Conservation (phyloP, 1,140 invertebrate genomes). For the Drosophila parvula region DNA sequence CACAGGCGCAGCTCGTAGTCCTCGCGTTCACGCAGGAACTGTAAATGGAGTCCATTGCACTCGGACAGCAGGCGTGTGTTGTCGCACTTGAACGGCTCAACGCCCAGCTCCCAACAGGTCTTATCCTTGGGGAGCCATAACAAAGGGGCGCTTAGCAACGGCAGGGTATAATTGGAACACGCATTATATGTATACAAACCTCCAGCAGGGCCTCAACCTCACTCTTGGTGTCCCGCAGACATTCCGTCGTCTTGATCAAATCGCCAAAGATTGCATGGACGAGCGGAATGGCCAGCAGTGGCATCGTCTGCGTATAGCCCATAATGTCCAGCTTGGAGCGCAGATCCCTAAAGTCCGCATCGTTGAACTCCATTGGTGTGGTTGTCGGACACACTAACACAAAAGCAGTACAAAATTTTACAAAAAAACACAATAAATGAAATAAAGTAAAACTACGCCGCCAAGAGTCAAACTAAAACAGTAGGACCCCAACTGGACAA, state of each 20-base stretch:
- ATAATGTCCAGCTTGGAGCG: slow-evolving; percentile 79
- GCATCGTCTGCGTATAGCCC: slow-evolving; percentile 78
- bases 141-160: slow-evolving; percentile 48
- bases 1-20: slow-evolving; percentile 72
- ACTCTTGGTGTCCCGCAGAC: slow-evolving; percentile 86
- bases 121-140: slow-evolving; percentile 84
- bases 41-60: slow-evolving; percentile 88
- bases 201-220: slow-evolving; percentile 73
- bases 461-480: slow-evolving; percentile 5
- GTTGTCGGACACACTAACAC: not conserved
- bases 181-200: slow-evolving; percentile 47
- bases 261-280: slow-evolving; percentile 89
- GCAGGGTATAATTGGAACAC: not conserved
- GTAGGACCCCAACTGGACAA: not conserved
- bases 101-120: slow-evolving; percentile 84
- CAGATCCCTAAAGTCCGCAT: slow-evolving; percentile 77
- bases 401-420: slow-evolving; percentile 3
- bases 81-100: slow-evolving; percentile 88
- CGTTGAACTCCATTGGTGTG: slow-evolving; percentile 58
- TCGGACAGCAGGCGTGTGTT: slow-evolving; percentile 87
- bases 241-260: slow-evolving; percentile 90
- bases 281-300: slow-evolving; percentile 85
- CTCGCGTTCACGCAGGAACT: slow-evolving; percentile 87
- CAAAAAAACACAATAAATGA: slow-evolving; percentile 23
- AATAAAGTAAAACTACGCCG: slow-evolving; percentile 20